phyloP scores from a whole-genome alignment of 2,113 vertebrate genomes.

The Halichoeres trimaculatus region DNA sequence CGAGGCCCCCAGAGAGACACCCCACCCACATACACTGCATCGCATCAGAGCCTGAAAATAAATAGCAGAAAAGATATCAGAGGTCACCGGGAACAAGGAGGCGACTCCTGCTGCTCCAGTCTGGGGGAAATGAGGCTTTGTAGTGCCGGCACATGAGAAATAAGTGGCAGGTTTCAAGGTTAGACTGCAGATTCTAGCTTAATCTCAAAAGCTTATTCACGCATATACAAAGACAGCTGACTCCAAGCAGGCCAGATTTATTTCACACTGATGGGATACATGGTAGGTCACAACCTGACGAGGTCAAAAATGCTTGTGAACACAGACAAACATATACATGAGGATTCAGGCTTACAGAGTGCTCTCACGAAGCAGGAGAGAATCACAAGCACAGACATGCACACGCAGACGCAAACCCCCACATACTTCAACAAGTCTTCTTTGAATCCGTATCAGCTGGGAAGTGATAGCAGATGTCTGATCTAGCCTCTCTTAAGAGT shows the following conservation, averaged over 20 bases:
- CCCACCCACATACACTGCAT: slow-evolving; percentile 68
- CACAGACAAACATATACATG: slow-evolving; percentile 17
- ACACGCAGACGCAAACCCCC: slow-evolving; percentile 27
- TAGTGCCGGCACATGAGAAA: slow-evolving; percentile 9
- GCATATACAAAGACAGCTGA: slow-evolving; percentile 33
- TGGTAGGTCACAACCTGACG: slow-evolving; percentile 32
- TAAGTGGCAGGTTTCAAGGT: slow-evolving; percentile 32
- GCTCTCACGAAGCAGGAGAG: slow-evolving; percentile 30
- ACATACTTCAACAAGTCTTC: slow-evolving; percentile 51
- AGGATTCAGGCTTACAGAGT: slow-evolving; percentile 6
- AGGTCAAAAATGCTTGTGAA: slow-evolving; percentile 17
- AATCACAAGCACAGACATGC: slow-evolving; percentile 31
- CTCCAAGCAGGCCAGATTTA: slow-evolving; percentile 29
- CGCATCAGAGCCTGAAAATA: slow-evolving; percentile 75
- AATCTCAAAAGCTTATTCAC: slow-evolving; percentile 27
- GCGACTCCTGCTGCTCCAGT: slow-evolving; percentile 16
- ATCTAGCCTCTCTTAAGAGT: slow-evolving; percentile 58
- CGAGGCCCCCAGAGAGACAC: slow-evolving; percentile 61
- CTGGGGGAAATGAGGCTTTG: slow-evolving; percentile 39
- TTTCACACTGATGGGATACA: slow-evolving; percentile 37
- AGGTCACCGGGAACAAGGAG: slow-evolving; percentile 61
- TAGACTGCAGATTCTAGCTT: slow-evolving; percentile 7
- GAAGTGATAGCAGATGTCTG: slow-evolving; percentile 75
- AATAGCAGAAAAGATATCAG: slow-evolving; percentile 70
- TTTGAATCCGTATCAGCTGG: slow-evolving; percentile 61